Evolutionary conservation across 2,888 invertebrate genomes (phyloP).

Genomic region (Holacanthella duospinosa): DNA sequence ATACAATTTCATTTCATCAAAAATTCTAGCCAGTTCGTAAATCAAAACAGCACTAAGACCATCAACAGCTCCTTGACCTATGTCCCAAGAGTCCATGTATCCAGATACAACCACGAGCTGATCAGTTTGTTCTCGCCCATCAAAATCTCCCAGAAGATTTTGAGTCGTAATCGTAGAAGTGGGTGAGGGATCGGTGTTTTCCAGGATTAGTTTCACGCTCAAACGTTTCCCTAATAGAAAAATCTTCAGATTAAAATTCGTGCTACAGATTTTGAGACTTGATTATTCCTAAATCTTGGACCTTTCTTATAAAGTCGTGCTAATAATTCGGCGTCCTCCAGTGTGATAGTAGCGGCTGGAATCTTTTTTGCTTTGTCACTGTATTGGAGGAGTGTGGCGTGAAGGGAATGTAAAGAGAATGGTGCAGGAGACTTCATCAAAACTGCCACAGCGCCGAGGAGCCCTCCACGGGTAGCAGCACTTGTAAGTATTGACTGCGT

Average conservation of each 20-base stretch:
- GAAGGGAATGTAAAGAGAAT: slow-evolving; percentile 63
- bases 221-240: slow-evolving; percentile 32
- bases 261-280: too few species aligned
- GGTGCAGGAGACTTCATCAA: slow-evolving; percentile 64
- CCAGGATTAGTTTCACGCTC: slow-evolving; percentile 38
- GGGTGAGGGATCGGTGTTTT: slow-evolving; percentile 35
- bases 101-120: slow-evolving; percentile 42
- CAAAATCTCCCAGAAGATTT: slow-evolving; percentile 41
- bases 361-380: slow-evolving; percentile 50
- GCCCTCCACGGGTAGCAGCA: slow-evolving; percentile 58
- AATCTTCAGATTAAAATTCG: neutral
- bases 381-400: slow-evolving; percentile 61
- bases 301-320: slow-evolving; percentile 8
- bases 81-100: slow-evolving; percentile 46
- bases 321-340: slow-evolving; percentile 65
- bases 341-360: slow-evolving; percentile 61
- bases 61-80: slow-evolving; percentile 45
- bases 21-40: slow-evolving; percentile 7
- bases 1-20: slow-evolving; percentile 9
- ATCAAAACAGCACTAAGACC: slow-evolving; percentile 40
- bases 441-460: slow-evolving; percentile 62
- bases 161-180: slow-evolving; percentile 39
- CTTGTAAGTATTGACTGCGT: slow-evolving; percentile 55
- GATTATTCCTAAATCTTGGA: neutral
- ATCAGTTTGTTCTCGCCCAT: slow-evolving; percentile 21